Evolutionary conservation across 1,140 invertebrate genomes (phyloP).

Genomic region (Lepidurus arcticus): DNA sequence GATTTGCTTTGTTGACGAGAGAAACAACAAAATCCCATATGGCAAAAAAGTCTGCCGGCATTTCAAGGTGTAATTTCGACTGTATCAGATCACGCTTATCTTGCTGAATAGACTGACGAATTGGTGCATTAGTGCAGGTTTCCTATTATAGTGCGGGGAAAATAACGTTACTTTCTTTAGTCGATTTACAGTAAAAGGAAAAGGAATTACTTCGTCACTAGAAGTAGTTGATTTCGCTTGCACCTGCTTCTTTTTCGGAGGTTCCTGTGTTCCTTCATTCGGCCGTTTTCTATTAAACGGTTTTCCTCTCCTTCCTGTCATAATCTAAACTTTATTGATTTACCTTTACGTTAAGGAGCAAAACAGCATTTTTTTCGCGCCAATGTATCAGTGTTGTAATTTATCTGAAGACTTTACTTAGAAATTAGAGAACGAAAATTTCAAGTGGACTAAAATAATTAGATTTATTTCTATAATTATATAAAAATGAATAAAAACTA

Average conservation of each 20-base stretch:
- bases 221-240: conserved; percentile 38
- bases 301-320: background rate
- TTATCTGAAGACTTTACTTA: background rate
- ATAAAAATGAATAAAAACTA: too few species aligned
- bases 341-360: background rate
- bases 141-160: background rate
- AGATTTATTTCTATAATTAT: too few species aligned
- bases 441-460: too few species aligned
- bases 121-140: background rate
- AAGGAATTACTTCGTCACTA: background rate
- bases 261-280: background rate
- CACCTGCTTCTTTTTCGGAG: conserved; percentile 23
- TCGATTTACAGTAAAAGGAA: background rate
- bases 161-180: background rate
- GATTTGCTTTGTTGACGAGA: conserved; percentile 55
- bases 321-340: background rate
- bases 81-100: conserved; percentile 49
- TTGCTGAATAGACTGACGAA: background rate
- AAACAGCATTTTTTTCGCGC: background rate
- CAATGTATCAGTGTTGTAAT: background rate
- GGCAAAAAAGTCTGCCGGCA: conserved; percentile 82
- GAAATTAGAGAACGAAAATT: background rate
- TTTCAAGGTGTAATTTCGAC: conserved; percentile 71
- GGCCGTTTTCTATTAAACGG: background rate
- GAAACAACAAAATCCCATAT: conserved; percentile 73